Percentiles rank a stretch among this genome's conserved stretches.
phyloP scores from a whole-genome alignment of 2,888 invertebrate species.

The Pterostichus madidus region DNA sequence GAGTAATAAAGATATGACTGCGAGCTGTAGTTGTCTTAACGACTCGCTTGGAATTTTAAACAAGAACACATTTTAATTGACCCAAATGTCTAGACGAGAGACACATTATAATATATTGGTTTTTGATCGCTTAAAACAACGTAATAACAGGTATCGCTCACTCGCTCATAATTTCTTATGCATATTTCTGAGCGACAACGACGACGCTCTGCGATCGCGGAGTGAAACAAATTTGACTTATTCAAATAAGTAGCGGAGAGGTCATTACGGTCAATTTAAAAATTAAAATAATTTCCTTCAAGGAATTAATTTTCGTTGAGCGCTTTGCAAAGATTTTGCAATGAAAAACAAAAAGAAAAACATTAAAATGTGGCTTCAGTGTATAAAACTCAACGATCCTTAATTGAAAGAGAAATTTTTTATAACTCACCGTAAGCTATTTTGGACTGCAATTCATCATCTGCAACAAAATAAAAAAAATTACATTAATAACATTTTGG shows the following conservation, averaged over 20 bases:
- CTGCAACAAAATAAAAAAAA: conserved; percentile 42
- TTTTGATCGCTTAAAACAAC: conserved; percentile 71
- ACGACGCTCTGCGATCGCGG: not conserved
- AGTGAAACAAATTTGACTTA: conserved; percentile 57
- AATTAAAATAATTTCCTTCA: conserved; percentile 56
- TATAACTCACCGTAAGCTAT: conserved; percentile 33
- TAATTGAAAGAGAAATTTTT: conserved; percentile 42
- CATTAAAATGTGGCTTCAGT: not conserved
- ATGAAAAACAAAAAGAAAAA: not conserved
- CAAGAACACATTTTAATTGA: conserved; percentile 64
- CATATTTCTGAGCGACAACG: conserved; percentile 37
- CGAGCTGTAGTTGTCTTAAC: conserved; percentile 57
- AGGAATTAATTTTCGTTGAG: conserved; percentile 55
- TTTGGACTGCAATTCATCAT: conserved; percentile 27
- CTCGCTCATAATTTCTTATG: conserved; percentile 69
- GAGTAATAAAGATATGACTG: conserved; percentile 65
- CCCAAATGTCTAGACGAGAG: conserved; percentile 68
- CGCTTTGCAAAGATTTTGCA: conserved; percentile 16
- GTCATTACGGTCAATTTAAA: conserved; percentile 56
- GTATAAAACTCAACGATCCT: conserved; percentile 19
- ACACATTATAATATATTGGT: conserved; percentile 71
- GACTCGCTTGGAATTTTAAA: conserved; percentile 61
- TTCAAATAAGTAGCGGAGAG: conserved; percentile 54
- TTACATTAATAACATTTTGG: not conserved
- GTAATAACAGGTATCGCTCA: conserved; percentile 70